Evolutionary conservation across 2,888 invertebrate species (phyloP), one percentile per base, ranked within the genome.

Genomic region (Lucinisca nassula): DNA sequence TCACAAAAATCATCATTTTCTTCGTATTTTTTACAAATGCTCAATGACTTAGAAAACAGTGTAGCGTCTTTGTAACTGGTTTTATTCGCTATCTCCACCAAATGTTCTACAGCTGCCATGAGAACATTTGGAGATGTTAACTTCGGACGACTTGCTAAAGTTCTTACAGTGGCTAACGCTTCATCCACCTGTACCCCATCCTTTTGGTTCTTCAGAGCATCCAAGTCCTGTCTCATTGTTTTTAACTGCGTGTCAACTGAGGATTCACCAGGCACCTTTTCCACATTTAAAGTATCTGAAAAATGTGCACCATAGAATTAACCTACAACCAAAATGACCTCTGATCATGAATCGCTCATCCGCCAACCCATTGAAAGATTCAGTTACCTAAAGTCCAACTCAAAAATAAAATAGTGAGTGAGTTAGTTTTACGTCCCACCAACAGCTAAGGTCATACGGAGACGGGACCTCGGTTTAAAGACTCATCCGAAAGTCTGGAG

Each of bases 101-200:
- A 73, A 24, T 51, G 72, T 61, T 85, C 85, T 27, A 81, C 55
- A n/a, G 85, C 85, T 30, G 85, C 81, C 72, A 85, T 24, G 12
- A 81, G 38, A 38, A 85, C 67, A 77, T 85, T 45, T 32, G 58
- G 85, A 27, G 80, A 76, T n/a, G 84, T 84, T 38, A 79, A 67
- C 24, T 55, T 84, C 24, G 76, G 76, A 17, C 80, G 67, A 61
- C 81, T 85, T 6, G 81, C 77, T 17, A 84, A n/a, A 75, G 55
- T 74, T n/a, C 79, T 49, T 45, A 84, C 79, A 72, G 58, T 79
- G 10, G 84, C 73, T 51, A 84, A 30, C 8, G 84, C 75, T 35
- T 84, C 84, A 27, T 84, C 79, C 49, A 84, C 76, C n/a, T 84
- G 79, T 24, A 84, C 49, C 1, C 35, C 75, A 38, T 79, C 51